A percentile compares a stretch with the other conserved stretches of the same genome.
These are phyloP conservation scores for Hyles vespertilio DNA, from an alignment of 1,140 invertebrate genomes.

Conservation along the genomic window DNA sequence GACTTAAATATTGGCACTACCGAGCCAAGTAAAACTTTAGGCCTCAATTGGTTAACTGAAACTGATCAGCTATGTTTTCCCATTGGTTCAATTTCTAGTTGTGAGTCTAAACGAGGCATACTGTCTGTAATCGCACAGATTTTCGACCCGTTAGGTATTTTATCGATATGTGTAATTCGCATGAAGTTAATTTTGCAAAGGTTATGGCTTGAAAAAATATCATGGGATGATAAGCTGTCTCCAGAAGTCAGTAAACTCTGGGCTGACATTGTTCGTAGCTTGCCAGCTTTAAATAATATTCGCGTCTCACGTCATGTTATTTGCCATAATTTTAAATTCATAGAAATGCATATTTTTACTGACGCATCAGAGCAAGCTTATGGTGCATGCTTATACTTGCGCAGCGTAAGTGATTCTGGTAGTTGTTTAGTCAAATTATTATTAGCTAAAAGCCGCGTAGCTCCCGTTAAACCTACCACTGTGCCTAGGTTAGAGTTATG, in stretches of 20 bases:
- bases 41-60: slow-evolving; percentile 14
- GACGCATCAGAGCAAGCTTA: slow-evolving; percentile 11
- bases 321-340: background rate
- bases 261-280: background rate
- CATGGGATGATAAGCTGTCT: slow-evolving; percentile 13
- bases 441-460: slow-evolving; percentile 48
- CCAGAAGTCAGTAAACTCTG: background rate
- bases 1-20: slow-evolving; percentile 17
- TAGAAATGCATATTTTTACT: slow-evolving; percentile 12
- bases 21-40: slow-evolving; percentile 18
- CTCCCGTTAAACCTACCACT: slow-evolving; percentile 57
- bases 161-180: background rate
- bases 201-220: slow-evolving; percentile 11
- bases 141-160: slow-evolving; percentile 13
- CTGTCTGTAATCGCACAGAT: slow-evolving; percentile 9
- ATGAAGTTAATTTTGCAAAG: slow-evolving; percentile 11
- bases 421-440: slow-evolving; percentile 3
- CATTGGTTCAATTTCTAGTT: background rate
- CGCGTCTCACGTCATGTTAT: slow-evolving; percentile 7
- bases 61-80: slow-evolving; percentile 17
- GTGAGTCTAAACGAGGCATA: slow-evolving; percentile 23
- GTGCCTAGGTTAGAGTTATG: slow-evolving; percentile 32
- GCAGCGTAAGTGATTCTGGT: slow-evolving; percentile 1
- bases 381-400: slow-evolving; percentile 13
- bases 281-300: slow-evolving; percentile 9